Percentiles rank a stretch among this genome's conserved stretches.
phyloP scores from a whole-genome alignment of 2,797 vertebrate genomes.

The Zenarchopterus dispar region DNA sequence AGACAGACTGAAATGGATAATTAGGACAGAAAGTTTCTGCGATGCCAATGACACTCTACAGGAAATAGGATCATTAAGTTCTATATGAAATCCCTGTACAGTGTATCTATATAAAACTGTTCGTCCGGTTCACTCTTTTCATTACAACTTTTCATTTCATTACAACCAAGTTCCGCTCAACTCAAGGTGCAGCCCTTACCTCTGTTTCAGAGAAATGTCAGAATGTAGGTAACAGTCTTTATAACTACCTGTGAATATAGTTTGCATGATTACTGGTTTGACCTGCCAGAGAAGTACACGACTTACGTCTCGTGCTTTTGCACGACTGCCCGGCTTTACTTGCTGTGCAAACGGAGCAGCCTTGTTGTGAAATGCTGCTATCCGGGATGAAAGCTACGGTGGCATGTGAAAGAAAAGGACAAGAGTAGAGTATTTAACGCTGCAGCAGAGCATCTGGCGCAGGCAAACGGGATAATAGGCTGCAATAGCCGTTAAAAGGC shows the following conservation, averaged over 20 bases:
- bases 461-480: constrained; percentile 70
- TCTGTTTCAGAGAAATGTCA: constrained; percentile 76
- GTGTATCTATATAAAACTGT: constrained; percentile 69
- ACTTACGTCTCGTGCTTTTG: constrained; percentile 32
- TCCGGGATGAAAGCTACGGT: constrained; percentile 21
- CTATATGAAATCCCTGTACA: constrained; percentile 69
- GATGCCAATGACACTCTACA: constrained; percentile 78
- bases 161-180: constrained; percentile 69
- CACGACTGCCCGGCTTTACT: constrained; percentile 34
- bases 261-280: constrained; percentile 61
- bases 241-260: constrained; percentile 65
- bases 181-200: constrained; percentile 66
- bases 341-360: constrained; percentile 21
- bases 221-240: constrained; percentile 61
- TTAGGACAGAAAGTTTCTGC: constrained; percentile 86
- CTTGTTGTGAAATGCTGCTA: constrained; percentile 32
- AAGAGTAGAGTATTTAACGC: constrained; percentile 34
- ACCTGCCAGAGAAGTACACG: constrained; percentile 52
- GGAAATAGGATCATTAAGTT: constrained; percentile 85
- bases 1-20: constrained; percentile 87
- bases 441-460: constrained; percentile 33
- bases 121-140: constrained; percentile 69
- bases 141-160: constrained; percentile 75
- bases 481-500: constrained; percentile 66
- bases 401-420: constrained; percentile 49